These are phyloP conservation scores for Invenusta paracnida DNA, from an alignment of 2,888 invertebrate species.

Conservation along the genomic window DNA sequence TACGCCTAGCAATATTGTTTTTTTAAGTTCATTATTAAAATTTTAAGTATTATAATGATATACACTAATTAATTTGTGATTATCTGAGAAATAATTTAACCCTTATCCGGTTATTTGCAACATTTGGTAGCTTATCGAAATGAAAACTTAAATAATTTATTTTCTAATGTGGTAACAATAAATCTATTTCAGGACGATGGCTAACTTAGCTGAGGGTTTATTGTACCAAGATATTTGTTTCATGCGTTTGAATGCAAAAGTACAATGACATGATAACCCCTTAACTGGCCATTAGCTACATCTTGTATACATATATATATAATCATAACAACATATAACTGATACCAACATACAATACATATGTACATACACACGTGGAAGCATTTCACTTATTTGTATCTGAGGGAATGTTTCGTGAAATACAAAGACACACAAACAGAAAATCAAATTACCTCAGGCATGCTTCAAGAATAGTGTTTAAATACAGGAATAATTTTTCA, in stretches of 20 bases:
- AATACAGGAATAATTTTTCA: not conserved
- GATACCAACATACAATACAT: not conserved
- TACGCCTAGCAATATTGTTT: no score
- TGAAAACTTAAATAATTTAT: not conserved
- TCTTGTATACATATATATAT: not conserved
- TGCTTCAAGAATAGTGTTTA: not conserved
- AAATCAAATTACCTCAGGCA: not conserved
- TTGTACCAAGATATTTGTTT: not conserved
- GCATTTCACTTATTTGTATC: not conserved
- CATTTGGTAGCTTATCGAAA: not conserved
- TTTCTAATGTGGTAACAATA: not conserved
- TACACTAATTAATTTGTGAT: not conserved
- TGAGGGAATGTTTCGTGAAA: not conserved
- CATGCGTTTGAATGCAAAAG: not conserved
- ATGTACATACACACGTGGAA: not conserved
- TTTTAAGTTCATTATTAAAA: no score
- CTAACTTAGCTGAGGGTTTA: not conserved
- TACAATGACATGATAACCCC: not conserved
- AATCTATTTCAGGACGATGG: not conserved
- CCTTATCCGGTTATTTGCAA: not conserved
- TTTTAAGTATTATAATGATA: no score
- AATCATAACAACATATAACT: not conserved
- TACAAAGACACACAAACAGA: not conserved
- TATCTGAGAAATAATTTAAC: not conserved
- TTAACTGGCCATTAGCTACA: no score